Percentiles rank a stretch among this genome's conserved stretches.
Evolutionary conservation across 2,113 vertebrate species (phyloP).

Genomic region (Chaetorhynchus papuensis): DNA sequence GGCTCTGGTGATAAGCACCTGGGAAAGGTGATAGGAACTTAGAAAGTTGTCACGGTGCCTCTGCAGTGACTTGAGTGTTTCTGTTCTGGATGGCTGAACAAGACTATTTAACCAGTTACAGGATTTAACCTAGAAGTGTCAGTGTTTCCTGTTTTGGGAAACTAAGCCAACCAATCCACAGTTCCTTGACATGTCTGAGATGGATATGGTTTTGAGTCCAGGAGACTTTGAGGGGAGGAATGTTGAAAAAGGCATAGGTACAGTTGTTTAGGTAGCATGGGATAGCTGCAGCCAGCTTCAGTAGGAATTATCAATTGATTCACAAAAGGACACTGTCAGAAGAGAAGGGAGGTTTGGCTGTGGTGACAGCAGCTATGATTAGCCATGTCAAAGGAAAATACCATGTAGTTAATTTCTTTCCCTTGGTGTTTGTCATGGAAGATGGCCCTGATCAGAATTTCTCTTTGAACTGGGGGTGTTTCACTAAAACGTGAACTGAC

Average conservation of each 20-base stretch:
- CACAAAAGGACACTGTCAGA: background rate
- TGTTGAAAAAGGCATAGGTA: background rate
- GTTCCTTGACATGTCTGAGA: background rate
- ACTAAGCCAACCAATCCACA: background rate
- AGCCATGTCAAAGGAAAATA: background rate
- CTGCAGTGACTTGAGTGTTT: background rate
- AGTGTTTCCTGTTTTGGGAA: background rate
- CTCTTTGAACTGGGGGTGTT: background rate
- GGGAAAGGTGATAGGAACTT: background rate
- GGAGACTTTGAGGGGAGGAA: background rate
- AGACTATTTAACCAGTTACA: background rate
- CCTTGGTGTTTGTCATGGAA: background rate
- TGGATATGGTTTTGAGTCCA: background rate
- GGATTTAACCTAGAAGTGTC: background rate
- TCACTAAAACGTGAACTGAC: background rate
- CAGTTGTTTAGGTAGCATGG: background rate
- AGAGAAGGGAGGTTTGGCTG: background rate
- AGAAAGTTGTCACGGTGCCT: background rate
- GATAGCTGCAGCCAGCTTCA: background rate
- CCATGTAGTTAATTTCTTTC: background rate
- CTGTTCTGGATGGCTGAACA: background rate
- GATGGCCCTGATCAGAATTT: background rate
- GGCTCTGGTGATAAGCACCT: background rate
- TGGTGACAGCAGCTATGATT: background rate
- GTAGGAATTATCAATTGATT: background rate